Conservation (phyloP, 2,888 invertebrate genomes). For the Dioctria rufipes region DNA sequence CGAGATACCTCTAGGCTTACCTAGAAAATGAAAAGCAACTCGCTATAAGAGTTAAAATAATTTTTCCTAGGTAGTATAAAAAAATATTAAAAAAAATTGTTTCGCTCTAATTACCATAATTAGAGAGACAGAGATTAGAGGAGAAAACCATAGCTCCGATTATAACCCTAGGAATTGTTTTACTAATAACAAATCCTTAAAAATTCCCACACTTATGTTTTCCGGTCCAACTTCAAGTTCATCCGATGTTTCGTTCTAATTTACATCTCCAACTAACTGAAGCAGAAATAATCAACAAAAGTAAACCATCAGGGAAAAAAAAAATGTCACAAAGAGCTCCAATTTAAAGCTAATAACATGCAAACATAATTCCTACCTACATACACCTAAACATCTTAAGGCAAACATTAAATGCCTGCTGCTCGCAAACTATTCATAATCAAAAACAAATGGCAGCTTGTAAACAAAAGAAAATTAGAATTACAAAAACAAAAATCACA, state of each 20-base stretch:
- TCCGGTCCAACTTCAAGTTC: neutral
- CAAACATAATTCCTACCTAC: neutral
- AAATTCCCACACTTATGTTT: neutral
- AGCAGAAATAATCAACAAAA: neutral
- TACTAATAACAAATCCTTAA: too few relatives aligned
- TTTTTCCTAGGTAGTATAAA: too few relatives aligned
- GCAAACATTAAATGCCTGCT: neutral
- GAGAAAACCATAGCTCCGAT: too few relatives aligned
- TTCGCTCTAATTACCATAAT: too few relatives aligned
- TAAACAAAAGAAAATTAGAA: constrained; percentile 5
- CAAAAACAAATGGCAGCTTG: neutral
- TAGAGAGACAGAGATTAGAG: too few relatives aligned
- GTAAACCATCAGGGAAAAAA: neutral
- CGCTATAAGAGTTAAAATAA: too few relatives aligned
- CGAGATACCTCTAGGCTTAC: too few relatives aligned
- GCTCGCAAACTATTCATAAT: constrained; percentile 21
- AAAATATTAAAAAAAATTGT: too few relatives aligned
- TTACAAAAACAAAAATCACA: neutral
- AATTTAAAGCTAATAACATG: constrained; percentile 35
- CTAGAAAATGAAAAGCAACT: too few relatives aligned
- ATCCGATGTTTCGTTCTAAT: neutral
- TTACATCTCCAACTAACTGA: neutral
- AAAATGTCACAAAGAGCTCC: constrained; percentile 17
- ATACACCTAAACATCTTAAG: neutral
- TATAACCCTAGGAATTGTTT: too few relatives aligned